Evolutionary conservation across 2,113 vertebrate genomes (phyloP), one percentile per base, ranked within the genome.

Genomic region (Plectropomus leopardus): DNA sequence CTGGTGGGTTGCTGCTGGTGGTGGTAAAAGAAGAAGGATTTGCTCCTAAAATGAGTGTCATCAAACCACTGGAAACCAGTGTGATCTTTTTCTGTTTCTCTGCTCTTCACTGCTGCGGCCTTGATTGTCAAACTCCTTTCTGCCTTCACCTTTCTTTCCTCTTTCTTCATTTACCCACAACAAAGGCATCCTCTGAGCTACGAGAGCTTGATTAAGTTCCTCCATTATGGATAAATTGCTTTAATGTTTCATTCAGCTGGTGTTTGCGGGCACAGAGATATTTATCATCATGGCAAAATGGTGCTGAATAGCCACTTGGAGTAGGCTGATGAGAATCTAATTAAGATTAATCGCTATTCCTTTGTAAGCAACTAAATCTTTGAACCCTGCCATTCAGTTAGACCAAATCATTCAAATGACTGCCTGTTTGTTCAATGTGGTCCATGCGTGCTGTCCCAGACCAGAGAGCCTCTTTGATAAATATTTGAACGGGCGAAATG

Each of bases 401-500:
- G 72, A 53, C 23, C 42, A 53, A 69, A 71, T 80, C 34, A 70
- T 77, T 84, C 17, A 82, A 73, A 83, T 47, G 48, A 53, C 72
- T 59, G 7, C 21, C 59, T 9, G 1, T 66, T 81, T 76, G 26
- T 78, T 87, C 13, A 50, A 2, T 16, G n/a, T 51, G 34, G 61
- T 71, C 66, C 32, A n/a, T 26, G 34, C 76, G 48, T 74, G 59
- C 54, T 68, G 60, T 77, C 53, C 42, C 61, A 64, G 51, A 72
- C 73, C 51, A 51, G 50, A 61, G 73, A 73, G 51, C 66, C 59
- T 53, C 65, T 76, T 82, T 75, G 80, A 90, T 87, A 77, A 87
- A 90, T 92, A 86, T 89, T 91, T 89, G 61, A 82, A 84, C 30
- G 40, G 73, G 17, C 32, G 14, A 87, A 92, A 89, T 83, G 76